These are phyloP conservation scores for Empidonax traillii DNA, from an alignment of 2,113 vertebrate species.

Conservation along the genomic window DNA sequence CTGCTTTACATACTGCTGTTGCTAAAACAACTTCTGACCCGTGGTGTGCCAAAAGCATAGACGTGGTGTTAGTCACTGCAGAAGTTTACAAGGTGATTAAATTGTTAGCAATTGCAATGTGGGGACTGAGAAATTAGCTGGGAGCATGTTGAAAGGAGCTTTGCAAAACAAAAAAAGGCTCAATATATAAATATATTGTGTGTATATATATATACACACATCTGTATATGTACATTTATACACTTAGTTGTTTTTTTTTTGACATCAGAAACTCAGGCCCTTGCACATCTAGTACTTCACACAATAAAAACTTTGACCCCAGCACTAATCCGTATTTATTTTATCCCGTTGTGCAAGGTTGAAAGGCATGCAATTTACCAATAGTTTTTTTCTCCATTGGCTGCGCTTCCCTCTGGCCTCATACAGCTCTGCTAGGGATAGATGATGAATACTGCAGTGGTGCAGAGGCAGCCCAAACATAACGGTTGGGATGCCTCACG, in stretches of 20 bases:
- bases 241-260: neutral
- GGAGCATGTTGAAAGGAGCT: conserved; percentile 2
- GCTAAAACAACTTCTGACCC: conserved; percentile 10
- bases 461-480: conserved; percentile 42
- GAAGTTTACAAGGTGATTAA: conserved; percentile 54
- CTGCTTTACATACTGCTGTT: conserved; percentile 6
- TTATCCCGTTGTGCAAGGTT: conserved; percentile 41
- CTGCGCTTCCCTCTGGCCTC: conserved; percentile 44
- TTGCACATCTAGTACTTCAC: conserved; percentile 13
- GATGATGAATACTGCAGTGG: conserved; percentile 41
- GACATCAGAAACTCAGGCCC: neutral
- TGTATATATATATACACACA: neutral
- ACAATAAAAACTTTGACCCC: conserved; percentile 39
- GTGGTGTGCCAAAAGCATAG: conserved; percentile 1
- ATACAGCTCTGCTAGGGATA: conserved; percentile 31
- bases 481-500: neutral
- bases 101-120: conserved; percentile 26
- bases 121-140: conserved; percentile 11
- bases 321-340: conserved; percentile 68
- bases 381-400: conserved; percentile 27
- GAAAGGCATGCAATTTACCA: conserved; percentile 63
- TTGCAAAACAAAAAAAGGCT: neutral
- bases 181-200: neutral
- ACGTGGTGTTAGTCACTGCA: neutral
- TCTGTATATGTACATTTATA: neutral